Evolutionary conservation across 1,140 invertebrate genomes (phyloP).

Genomic region (Galleria mellonella): DNA sequence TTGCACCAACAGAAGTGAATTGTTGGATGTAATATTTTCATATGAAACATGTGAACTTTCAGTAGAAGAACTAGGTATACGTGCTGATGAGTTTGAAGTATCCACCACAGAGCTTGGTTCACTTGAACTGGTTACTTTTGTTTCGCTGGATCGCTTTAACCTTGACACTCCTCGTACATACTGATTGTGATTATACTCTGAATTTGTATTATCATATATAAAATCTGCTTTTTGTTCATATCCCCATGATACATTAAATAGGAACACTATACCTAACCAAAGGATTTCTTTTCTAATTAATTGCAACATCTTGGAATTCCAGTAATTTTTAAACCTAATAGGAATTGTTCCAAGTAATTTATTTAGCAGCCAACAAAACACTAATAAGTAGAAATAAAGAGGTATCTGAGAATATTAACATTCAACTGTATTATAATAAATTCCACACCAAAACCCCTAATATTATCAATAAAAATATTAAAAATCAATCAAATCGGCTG

Average conservation of each 20-base stretch:
- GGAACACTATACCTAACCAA: slow-evolving; percentile 13
- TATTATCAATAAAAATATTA: too few relatives aligned
- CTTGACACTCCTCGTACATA: slow-evolving; percentile 26
- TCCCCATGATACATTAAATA: slow-evolving; percentile 11
- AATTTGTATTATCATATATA: too few relatives aligned
- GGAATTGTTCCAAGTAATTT: too few relatives aligned
- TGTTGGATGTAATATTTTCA: slow-evolving; percentile 44
- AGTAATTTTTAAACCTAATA: slow-evolving; percentile 2
- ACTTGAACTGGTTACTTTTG: slow-evolving; percentile 38
- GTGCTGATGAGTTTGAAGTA: slow-evolving; percentile 20
- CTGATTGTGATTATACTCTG: not conserved
- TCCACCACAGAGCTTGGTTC: slow-evolving; percentile 28
- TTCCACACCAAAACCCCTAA: too few relatives aligned
- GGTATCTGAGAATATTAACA: too few relatives aligned
- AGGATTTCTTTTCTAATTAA: slow-evolving; percentile 15
- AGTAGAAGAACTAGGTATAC: slow-evolving; percentile 25
- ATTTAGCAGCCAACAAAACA: too few relatives aligned
- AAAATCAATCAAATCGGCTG: too few relatives aligned
- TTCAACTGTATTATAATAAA: too few relatives aligned
- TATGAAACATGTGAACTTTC: slow-evolving; percentile 39
- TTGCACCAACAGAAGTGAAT: slow-evolving; percentile 36
- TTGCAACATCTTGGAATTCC: slow-evolving; percentile 8
- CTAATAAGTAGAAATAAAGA: too few relatives aligned
- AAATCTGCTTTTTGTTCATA: not conserved
- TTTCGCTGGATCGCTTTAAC: slow-evolving; percentile 33